Evolutionary conservation across 2,888 invertebrate species (phyloP).

Genomic region (Sabellastarte sp.): DNA sequence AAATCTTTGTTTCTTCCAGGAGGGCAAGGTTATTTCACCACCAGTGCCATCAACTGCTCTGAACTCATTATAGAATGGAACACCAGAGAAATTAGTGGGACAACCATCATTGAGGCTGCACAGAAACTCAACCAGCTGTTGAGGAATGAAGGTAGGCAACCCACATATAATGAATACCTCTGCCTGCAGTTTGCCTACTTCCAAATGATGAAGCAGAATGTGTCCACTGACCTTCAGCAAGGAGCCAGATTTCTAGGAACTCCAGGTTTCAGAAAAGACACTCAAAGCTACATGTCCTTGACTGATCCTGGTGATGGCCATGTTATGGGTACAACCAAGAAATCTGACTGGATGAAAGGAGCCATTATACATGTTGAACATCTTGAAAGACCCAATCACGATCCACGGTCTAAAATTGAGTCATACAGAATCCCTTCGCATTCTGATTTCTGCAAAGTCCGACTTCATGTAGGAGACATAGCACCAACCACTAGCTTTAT

Average conservation of each 20-base stretch:
- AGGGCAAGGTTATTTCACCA: not conserved
- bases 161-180: not conserved
- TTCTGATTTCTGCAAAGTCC: slow-evolving; percentile 34
- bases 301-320: slow-evolving; percentile 40
- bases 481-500: slow-evolving; percentile 38
- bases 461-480: slow-evolving; percentile 35
- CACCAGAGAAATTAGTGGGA: slow-evolving; percentile 6
- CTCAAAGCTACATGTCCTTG: slow-evolving; percentile 39
- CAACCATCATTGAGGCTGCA: not conserved
- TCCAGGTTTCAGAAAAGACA: slow-evolving; percentile 35
- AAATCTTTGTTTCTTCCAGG: not conserved
- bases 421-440: slow-evolving; percentile 38
- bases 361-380: slow-evolving; percentile 41
- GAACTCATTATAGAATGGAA: slow-evolving; percentile 7
- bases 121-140: not conserved
- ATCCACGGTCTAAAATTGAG: slow-evolving; percentile 32
- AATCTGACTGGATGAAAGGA: slow-evolving; percentile 36
- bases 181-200: not conserved
- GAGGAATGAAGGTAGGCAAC: not conserved
- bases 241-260: slow-evolving; percentile 28
- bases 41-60: not conserved
- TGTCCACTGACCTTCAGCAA: not conserved
- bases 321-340: slow-evolving; percentile 36
- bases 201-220: not conserved
- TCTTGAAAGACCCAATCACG: slow-evolving; percentile 34